Evolutionary conservation across 2,797 vertebrate genomes (phyloP).

Genomic region (Enteromius fasciolatus): DNA sequence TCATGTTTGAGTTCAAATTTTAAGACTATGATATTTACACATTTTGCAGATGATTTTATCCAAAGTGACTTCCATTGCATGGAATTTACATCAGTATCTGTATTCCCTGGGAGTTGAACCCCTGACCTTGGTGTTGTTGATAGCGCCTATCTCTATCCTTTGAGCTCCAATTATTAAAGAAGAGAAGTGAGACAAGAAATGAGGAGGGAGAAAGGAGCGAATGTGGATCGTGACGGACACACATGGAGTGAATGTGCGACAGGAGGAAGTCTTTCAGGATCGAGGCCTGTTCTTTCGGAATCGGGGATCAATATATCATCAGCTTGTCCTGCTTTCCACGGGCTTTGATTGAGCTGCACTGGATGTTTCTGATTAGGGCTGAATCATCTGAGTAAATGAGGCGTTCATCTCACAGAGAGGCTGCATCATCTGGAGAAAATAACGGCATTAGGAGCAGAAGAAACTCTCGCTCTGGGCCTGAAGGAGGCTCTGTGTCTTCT

Average conservation of each 20-base stretch:
- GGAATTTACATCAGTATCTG: neutral
- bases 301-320: conserved; percentile 66
- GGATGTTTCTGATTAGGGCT: conserved; percentile 68
- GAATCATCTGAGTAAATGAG: conserved; percentile 73
- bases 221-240: neutral
- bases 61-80: neutral
- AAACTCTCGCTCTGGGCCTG: conserved; percentile 59
- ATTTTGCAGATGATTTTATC: neutral
- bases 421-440: conserved; percentile 77
- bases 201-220: neutral
- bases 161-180: neutral
- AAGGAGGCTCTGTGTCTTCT: conserved; percentile 59
- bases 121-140: neutral
- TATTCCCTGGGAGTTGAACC: neutral
- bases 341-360: conserved; percentile 61
- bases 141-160: neutral
- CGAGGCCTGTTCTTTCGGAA: conserved; percentile 46
- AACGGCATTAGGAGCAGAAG: conserved; percentile 68
- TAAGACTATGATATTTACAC: neutral
- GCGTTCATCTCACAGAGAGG: conserved; percentile 65
- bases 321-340: conserved; percentile 61
- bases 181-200: neutral
- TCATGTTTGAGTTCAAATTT: neutral
- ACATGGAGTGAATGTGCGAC: neutral
- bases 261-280: conserved; percentile 23